These are phyloP conservation scores for Protonemura montana DNA, from an alignment of 2,888 invertebrate genomes.

Conservation along the genomic window DNA sequence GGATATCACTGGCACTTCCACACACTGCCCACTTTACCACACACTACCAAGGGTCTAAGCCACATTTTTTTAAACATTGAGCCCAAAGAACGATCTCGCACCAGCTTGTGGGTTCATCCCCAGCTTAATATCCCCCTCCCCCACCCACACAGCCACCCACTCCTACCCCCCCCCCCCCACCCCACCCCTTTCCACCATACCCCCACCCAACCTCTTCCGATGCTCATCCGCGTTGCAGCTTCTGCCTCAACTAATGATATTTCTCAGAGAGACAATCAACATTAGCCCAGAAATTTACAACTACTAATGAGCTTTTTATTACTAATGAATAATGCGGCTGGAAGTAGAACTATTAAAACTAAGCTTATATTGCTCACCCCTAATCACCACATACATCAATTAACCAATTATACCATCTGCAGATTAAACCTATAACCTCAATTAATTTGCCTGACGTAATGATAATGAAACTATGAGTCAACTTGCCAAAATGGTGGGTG, in stretches of 20 bases:
- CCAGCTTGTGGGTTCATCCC: slow-evolving; percentile 7
- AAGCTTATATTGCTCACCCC: slow-evolving; percentile 21
- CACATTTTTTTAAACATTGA: slow-evolving; percentile 7
- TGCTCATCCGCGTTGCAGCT: not conserved
- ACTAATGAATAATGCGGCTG: slow-evolving; percentile 14
- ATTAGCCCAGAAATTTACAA: slow-evolving; percentile 29
- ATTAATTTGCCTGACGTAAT: slow-evolving; percentile 2
- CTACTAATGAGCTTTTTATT: slow-evolving; percentile 31
- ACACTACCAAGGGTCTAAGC: not conserved
- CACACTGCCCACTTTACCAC: not conserved
- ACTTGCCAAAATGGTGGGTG: not conserved
- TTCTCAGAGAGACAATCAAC: slow-evolving; percentile 24
- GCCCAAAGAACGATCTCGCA: not conserved
- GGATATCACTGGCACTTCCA: not conserved
- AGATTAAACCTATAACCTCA: slow-evolving; percentile 17
- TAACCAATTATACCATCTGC: slow-evolving; percentile 25
- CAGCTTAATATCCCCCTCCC: slow-evolving; percentile 20
- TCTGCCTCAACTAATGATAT: slow-evolving; percentile 7
- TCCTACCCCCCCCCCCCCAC: not conserved
- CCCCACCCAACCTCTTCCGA: not conserved
- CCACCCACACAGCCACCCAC: not conserved
- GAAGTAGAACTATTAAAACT: slow-evolving; percentile 18
- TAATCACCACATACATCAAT: slow-evolving; percentile 26
- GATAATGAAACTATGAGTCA: not conserved
- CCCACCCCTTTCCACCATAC: not conserved